Conservation (phyloP, 2,888 invertebrate species). For the Hyalella azteca region DNA sequence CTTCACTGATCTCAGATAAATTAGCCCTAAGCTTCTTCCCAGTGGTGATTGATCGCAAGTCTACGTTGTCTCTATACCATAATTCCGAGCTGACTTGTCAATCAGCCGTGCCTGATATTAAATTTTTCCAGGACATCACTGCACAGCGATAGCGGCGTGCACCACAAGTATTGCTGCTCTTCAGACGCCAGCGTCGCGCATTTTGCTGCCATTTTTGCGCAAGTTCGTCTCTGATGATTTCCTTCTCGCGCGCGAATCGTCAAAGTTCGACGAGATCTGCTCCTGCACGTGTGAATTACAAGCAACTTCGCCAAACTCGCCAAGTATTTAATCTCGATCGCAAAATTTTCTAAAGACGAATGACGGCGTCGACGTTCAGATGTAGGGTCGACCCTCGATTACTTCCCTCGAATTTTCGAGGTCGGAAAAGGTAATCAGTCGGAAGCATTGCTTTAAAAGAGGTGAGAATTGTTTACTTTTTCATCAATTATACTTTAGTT, state of each 20-base stretch:
- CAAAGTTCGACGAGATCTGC: conserved; percentile 10
- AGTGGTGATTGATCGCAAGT: conserved; percentile 1
- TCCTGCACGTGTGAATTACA: conserved; percentile 34
- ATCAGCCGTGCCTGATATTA: conserved; percentile 2
- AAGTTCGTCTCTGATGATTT: conserved; percentile 34
- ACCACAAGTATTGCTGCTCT: conserved; percentile 14
- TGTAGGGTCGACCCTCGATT: background rate
- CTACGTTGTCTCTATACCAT: background rate
- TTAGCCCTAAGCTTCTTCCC: conserved; percentile 4
- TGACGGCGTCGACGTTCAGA: background rate
- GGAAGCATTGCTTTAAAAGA: no score
- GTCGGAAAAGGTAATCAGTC: no score
- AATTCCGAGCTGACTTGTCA: background rate
- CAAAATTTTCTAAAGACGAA: background rate
- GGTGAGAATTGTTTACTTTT: no score
- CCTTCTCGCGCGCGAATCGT: conserved; percentile 4
- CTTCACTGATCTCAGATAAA: background rate
- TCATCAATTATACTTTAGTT: no score
- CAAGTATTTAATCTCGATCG: conserved; percentile 32
- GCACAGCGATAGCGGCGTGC: background rate
- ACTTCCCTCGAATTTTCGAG: no score
- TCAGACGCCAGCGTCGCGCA: background rate
- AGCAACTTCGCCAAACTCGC: conserved; percentile 26
- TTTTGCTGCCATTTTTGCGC: conserved; percentile 24
- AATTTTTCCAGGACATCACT: conserved; percentile 18